Percentiles rank a stretch among this genome's conserved stretches.
These are phyloP conservation scores for Poeciliopsis turrubarensis DNA, from an alignment of 2,113 vertebrate genomes.

Conservation along the genomic window DNA sequence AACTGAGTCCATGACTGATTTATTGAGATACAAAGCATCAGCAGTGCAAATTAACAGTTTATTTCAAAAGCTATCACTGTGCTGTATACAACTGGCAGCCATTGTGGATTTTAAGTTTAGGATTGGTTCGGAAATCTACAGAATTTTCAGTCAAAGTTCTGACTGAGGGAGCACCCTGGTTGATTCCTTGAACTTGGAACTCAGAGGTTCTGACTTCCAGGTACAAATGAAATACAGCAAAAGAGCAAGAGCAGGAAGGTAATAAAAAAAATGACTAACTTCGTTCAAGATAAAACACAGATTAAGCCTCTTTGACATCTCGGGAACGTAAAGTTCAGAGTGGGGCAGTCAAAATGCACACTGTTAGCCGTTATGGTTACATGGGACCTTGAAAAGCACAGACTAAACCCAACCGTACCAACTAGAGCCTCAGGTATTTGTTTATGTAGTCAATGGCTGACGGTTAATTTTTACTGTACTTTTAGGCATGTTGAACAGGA, in stretches of 20 bases:
- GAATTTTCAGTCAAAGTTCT: not conserved
- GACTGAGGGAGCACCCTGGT: not conserved
- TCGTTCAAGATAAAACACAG: not conserved
- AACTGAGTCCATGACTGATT: not conserved
- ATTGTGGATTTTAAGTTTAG: not conserved
- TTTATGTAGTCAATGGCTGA: not conserved
- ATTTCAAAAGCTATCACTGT: not conserved
- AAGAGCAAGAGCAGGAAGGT: too few relatives aligned
- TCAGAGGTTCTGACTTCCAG: not conserved
- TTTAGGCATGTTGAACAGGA: constrained; percentile 8
- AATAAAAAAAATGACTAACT: not conserved
- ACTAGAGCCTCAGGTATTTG: not conserved
- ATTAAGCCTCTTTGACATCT: not conserved
- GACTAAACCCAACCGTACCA: not conserved
- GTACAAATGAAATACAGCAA: not conserved
- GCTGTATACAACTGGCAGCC: not conserved
- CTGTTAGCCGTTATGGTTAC: not conserved
- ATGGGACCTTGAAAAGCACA: not conserved
- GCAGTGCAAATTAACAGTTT: not conserved
- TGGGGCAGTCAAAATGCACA: not conserved
- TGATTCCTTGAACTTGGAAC: not conserved
- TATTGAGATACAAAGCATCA: not conserved
- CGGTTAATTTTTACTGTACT: constrained; percentile 2
- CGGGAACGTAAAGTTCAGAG: not conserved
- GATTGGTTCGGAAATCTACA: not conserved